A percentile compares a stretch with the other conserved stretches of the same genome.
These are phyloP conservation scores for Gulo gulo DNA, from an alignment of 2,113 vertebrate species.

Conservation along the genomic window DNA sequence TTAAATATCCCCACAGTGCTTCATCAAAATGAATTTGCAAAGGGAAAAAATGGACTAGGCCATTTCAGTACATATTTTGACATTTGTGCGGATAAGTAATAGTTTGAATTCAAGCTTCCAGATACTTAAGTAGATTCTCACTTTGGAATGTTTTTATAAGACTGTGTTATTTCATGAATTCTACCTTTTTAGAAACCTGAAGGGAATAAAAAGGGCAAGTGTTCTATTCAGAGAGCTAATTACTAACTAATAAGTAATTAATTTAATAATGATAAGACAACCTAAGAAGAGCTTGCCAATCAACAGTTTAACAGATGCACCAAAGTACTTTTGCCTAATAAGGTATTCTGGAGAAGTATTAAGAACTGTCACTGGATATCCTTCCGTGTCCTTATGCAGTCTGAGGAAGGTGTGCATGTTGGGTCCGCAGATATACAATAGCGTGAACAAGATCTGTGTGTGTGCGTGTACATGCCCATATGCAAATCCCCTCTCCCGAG, in stretches of 20 bases:
- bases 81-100: background rate
- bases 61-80: background rate
- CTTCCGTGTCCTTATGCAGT: background rate
- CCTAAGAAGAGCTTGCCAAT: background rate
- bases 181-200: background rate
- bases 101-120: background rate
- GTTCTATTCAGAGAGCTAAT: background rate
- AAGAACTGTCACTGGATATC: background rate
- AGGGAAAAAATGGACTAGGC: background rate
- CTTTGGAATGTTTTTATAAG: background rate
- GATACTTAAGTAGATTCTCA: background rate
- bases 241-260: background rate
- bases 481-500: background rate
- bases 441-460: background rate
- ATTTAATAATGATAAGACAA: background rate
- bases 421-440: background rate
- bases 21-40: background rate
- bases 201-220: background rate
- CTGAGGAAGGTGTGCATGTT: background rate
- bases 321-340: background rate
- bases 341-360: background rate
- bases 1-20: background rate
- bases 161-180: background rate
- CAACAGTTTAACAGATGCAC: background rate
- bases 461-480: background rate